A percentile compares a stretch with the other conserved stretches of the same genome.
These are phyloP conservation scores for Dioctria rufipes DNA, from an alignment of 2,888 invertebrate genomes.

Conservation along the genomic window DNA sequence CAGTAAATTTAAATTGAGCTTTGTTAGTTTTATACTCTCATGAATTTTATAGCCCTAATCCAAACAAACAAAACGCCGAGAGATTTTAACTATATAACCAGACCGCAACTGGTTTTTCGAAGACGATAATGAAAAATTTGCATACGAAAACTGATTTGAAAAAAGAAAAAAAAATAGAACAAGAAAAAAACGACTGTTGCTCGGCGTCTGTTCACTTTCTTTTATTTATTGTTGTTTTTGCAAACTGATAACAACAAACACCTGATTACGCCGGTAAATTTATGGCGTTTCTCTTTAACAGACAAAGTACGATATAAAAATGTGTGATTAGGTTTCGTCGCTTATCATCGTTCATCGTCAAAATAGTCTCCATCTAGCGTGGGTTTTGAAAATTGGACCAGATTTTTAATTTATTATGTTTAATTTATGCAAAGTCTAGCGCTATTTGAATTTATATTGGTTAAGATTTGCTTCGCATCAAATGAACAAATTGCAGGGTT, in stretches of 20 bases:
- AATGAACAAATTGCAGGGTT: too few relatives aligned
- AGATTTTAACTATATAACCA: conserved; percentile 10
- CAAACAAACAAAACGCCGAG: conserved; percentile 18
- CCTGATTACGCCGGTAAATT: conserved; percentile 34
- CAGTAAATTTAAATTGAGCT: neutral
- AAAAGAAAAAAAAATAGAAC: too few relatives aligned
- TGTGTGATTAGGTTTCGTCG: neutral
- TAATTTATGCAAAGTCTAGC: too few relatives aligned
- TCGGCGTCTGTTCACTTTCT: neutral
- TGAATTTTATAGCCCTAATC: conserved; percentile 23
- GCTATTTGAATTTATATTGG: too few relatives aligned
- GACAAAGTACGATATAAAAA: conserved; percentile 30
- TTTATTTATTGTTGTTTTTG: conserved; percentile 3
- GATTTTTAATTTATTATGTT: conserved; percentile 32
- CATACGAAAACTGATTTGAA: conserved; percentile 47
- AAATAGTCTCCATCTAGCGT: conserved; percentile 6
- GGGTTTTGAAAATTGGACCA: conserved; percentile 17
- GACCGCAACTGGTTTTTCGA: conserved; percentile 26
- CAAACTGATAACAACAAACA: conserved; percentile 9
- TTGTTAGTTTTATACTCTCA: conserved; percentile 1
- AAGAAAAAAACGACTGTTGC: neutral
- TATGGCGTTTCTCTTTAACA: conserved; percentile 13
- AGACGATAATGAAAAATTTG: conserved; percentile 23
- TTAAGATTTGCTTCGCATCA: too few relatives aligned
- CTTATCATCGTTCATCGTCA: conserved; percentile 24